A percentile compares a stretch with the other conserved stretches of the same genome.
These are phyloP conservation scores for Geopemphigus sp. DNA, from an alignment of 1,140 invertebrate genomes.

Conservation along the genomic window DNA sequence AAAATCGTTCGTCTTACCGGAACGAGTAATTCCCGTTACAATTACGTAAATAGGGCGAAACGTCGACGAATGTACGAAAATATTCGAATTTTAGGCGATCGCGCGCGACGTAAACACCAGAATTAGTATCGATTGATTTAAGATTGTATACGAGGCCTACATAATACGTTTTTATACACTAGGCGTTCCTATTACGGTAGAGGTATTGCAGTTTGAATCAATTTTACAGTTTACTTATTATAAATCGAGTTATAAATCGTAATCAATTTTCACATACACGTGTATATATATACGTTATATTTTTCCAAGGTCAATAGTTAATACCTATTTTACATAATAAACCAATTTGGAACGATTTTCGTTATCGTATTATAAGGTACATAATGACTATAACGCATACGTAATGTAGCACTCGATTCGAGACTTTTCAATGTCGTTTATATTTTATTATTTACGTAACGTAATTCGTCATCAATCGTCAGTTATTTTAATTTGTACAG, in stretches of 20 bases:
- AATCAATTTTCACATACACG: constrained; percentile 4
- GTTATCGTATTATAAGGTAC: background rate
- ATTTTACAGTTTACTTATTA: background rate
- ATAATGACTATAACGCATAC: too few species aligned
- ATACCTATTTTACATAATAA: constrained; percentile 2
- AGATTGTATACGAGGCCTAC: too few species aligned
- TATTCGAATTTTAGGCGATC: too few species aligned
- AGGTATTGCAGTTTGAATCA: background rate
- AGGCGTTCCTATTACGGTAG: background rate
- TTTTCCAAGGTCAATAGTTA: background rate
- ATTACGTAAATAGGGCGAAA: too few species aligned
- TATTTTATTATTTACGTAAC: background rate
- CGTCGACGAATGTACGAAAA: too few species aligned
- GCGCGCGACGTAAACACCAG: too few species aligned
- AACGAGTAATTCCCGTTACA: too few species aligned
- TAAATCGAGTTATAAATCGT: background rate
- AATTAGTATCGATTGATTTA: too few species aligned
- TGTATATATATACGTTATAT: background rate
- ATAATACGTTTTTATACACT: too few species aligned
- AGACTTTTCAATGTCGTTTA: background rate
- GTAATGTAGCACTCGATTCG: background rate
- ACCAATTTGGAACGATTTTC: constrained; percentile 4
- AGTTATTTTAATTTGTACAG: background rate
- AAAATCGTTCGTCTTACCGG: too few species aligned
- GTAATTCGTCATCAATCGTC: background rate